Conservation (phyloP, 2,797 vertebrate genomes). For the Onychomys arenicola region DNA sequence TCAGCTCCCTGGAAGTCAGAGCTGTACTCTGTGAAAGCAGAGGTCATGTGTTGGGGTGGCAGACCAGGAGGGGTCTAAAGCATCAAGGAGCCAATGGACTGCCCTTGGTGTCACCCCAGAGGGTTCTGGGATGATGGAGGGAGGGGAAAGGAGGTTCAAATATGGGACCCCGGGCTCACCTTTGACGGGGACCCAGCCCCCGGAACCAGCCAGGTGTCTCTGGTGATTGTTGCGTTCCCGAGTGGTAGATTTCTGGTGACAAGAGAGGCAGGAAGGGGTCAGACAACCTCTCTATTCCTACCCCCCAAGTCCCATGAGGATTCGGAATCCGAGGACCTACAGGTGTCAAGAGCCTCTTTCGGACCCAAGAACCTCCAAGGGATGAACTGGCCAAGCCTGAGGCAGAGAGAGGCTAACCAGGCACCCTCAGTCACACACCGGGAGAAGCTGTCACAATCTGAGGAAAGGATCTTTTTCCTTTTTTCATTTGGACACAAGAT, state of each 20-base stretch:
- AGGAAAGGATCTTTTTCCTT: neutral
- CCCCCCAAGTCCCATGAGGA: neutral
- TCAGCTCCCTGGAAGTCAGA: conserved; percentile 89
- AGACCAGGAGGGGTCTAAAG: neutral
- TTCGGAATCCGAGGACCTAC: neutral
- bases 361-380: neutral
- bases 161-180: conserved; percentile 66
- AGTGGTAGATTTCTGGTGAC: conserved; percentile 57
- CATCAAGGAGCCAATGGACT: neutral
- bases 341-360: neutral
- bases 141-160: neutral
- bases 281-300: neutral
- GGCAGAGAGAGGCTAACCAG: neutral
- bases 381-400: neutral
- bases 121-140: neutral
- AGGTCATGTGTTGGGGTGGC: accelerated
- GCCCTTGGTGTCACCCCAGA: neutral
- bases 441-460: neutral
- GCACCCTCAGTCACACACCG: no score
- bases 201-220: conserved; percentile 61
- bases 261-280: neutral
- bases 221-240: conserved; percentile 36
- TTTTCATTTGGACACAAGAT: neutral
- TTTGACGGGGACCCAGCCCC: conserved; percentile 76
- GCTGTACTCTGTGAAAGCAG: conserved; percentile 87